Conservation (phyloP, 2,888 invertebrate species). For the Thecocarcelia acutangulata region DNA sequence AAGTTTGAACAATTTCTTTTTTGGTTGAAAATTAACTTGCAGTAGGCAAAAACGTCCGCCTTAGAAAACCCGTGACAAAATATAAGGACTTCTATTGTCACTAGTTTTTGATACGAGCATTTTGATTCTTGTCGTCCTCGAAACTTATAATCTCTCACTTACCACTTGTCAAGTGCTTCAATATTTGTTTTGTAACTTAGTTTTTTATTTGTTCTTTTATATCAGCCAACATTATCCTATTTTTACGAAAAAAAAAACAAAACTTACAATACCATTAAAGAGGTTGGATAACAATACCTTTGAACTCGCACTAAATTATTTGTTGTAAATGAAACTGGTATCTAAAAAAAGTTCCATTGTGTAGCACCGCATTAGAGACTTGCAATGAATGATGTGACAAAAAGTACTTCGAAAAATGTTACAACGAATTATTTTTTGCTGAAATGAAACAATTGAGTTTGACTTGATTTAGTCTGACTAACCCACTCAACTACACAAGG, state of each 20-base stretch:
- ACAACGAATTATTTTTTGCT: too few relatives aligned
- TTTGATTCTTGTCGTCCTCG: background rate
- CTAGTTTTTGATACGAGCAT: too few relatives aligned
- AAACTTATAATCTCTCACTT: background rate
- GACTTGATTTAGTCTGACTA: too few relatives aligned
- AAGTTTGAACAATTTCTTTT: too few relatives aligned
- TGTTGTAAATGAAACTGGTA: conserved; percentile 6
- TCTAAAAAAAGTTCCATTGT: background rate
- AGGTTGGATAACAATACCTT: background rate
- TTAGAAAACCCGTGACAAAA: background rate
- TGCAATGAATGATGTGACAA: too few relatives aligned
- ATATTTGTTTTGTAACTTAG: conserved; percentile 9
- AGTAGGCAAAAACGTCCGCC: too few relatives aligned
- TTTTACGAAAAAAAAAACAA: background rate
- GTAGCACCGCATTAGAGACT: background rate
- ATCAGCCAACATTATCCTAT: conserved; percentile 6
- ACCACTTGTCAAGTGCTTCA: background rate
- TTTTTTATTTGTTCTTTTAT: background rate
- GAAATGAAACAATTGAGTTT: too few relatives aligned
- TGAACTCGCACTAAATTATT: background rate
- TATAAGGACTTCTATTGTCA: background rate
- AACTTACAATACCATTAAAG: background rate
- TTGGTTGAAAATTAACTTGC: too few relatives aligned
- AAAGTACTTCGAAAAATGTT: too few relatives aligned
- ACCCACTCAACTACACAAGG: too few relatives aligned